Evolutionary conservation across 1,140 invertebrate species (phyloP).

Genomic region (Scaptomyza hsui): DNA sequence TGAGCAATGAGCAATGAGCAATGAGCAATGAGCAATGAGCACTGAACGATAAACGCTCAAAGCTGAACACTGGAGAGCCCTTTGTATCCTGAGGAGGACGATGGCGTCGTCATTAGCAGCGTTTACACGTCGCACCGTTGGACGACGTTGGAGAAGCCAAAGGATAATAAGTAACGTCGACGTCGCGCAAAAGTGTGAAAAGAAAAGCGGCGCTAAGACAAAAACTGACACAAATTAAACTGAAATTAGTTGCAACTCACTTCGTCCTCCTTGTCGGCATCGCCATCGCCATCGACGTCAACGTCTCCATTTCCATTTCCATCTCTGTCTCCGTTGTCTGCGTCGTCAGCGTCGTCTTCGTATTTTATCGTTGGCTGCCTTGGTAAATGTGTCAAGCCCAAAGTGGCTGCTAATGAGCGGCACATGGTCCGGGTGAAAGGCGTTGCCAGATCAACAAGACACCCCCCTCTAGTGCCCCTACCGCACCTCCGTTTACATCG

Average conservation of each 20-base stretch:
- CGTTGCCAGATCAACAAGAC: neutral
- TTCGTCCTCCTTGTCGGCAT: too few relatives aligned
- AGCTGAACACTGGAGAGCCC: neutral
- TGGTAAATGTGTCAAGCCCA: constrained; percentile 38
- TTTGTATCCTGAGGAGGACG: constrained; percentile 68
- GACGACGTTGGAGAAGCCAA: constrained; percentile 38
- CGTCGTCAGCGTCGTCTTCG: neutral
- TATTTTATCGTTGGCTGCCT: neutral
- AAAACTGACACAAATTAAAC: constrained; percentile 80
- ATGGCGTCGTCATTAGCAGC: constrained; percentile 72
- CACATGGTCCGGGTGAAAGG: constrained; percentile 32
- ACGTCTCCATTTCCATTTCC: neutral
- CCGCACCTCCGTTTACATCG: too few relatives aligned
- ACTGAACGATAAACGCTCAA: too few relatives aligned
- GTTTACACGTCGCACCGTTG: constrained; percentile 70
- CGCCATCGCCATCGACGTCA: neutral
- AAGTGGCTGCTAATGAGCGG: constrained; percentile 51
- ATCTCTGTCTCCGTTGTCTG: constrained; percentile 1
- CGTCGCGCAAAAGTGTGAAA: constrained; percentile 55
- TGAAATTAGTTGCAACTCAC: constrained; percentile 81
- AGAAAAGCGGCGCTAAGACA: constrained; percentile 53
- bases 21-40: constrained; percentile 1
- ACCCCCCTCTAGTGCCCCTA: too few relatives aligned
- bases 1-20: constrained; percentile 15
- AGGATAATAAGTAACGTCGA: constrained; percentile 72